Percentiles rank a stretch among this genome's conserved stretches.
These are phyloP conservation scores for Amphipyra tragopoginis DNA, from an alignment of 2,888 invertebrate species.

Conservation along the genomic window DNA sequence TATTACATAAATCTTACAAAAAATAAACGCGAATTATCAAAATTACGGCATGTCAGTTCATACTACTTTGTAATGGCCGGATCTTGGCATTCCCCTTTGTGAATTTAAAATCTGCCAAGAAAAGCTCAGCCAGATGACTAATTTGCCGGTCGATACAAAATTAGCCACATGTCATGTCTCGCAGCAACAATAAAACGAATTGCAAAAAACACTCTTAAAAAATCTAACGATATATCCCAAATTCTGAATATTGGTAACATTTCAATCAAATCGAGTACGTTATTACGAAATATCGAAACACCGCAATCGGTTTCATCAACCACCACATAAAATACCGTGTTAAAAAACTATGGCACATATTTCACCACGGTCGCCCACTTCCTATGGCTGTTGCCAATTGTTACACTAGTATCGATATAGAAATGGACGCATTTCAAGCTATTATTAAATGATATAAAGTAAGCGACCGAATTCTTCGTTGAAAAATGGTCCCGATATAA, in stretches of 20 bases:
- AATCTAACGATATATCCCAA: background rate
- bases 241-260: constrained; percentile 19
- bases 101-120: constrained; percentile 34
- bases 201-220: constrained; percentile 8
- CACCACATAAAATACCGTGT: constrained; percentile 43
- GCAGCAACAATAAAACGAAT: constrained; percentile 2
- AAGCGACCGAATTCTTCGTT: constrained; percentile 18
- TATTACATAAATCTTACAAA: too few species aligned
- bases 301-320: constrained; percentile 39
- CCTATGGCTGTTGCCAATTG: constrained; percentile 80
- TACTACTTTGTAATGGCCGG: too few species aligned
- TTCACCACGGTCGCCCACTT: constrained; percentile 75
- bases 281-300: constrained; percentile 40
- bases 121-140: constrained; percentile 30
- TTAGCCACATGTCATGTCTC: constrained; percentile 10
- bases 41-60: too few species aligned
- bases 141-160: too few species aligned
- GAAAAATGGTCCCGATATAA: constrained; percentile 10
- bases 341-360: constrained; percentile 57
- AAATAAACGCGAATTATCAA: too few species aligned
- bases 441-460: constrained; percentile 65
- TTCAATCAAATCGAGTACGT: constrained; percentile 29
- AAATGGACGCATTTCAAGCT: constrained; percentile 69
- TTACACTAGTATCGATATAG: constrained; percentile 71
- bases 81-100: too few species aligned